Percentiles rank a stretch among this genome's conserved stretches.
Conservation (phyloP, 2,797 vertebrate genomes). For the Peromyscus eremicus region DNA sequence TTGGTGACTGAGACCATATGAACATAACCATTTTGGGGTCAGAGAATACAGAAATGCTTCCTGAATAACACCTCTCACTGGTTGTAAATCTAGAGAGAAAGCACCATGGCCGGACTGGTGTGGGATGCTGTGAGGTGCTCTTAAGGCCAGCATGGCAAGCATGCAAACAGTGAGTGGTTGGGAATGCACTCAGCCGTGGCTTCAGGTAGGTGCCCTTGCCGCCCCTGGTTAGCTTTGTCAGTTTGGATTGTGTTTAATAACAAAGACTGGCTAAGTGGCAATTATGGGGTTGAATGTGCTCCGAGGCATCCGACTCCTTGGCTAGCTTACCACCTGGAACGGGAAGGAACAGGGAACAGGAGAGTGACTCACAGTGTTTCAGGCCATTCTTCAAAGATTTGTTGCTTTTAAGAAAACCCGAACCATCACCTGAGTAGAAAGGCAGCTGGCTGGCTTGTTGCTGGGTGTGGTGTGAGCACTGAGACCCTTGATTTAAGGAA, state of each 20-base stretch:
- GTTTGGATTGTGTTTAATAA: not conserved
- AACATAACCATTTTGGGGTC: not conserved
- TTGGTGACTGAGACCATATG: not conserved
- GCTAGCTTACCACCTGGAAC: not conserved
- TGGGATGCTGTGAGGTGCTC: not conserved
- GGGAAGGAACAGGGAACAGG: not conserved
- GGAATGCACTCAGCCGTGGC: not conserved
- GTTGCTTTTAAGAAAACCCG: not conserved
- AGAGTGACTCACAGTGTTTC: not conserved
- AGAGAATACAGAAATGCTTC: not conserved
- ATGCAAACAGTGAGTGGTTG: not conserved
- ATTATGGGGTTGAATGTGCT: not conserved
- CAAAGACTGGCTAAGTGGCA: not conserved
- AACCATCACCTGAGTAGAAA: rapidly evolving
- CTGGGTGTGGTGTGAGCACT: not conserved
- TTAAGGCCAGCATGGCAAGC: not conserved
- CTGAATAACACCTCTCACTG: not conserved
- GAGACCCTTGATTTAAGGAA: not conserved
- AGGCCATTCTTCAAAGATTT: not conserved
- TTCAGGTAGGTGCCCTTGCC: not conserved
- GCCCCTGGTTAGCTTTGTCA: not conserved
- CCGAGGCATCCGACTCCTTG: not conserved
- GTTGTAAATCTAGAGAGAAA: not conserved
- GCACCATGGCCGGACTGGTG: no score
- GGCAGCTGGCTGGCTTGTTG: not conserved